These are phyloP conservation scores for Cephus rjabovi DNA, from an alignment of 2,888 invertebrate genomes.

Conservation along the genomic window DNA sequence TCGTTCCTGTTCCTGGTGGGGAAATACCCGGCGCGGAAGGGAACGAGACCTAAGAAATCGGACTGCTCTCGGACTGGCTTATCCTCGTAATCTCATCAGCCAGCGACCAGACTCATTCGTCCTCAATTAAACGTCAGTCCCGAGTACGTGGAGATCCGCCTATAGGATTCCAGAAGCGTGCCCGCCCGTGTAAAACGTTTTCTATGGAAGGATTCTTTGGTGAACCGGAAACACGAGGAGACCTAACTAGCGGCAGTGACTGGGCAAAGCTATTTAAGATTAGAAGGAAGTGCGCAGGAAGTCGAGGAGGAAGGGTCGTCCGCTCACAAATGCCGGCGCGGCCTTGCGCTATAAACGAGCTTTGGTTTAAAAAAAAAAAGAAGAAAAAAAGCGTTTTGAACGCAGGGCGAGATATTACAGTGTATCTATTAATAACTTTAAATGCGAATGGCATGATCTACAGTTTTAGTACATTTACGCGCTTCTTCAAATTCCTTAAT, in stretches of 20 bases:
- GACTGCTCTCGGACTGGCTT: background rate
- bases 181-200: background rate
- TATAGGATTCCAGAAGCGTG: background rate
- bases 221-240: slow-evolving; percentile 7
- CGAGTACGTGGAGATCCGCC: background rate
- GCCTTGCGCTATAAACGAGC: slow-evolving; percentile 47
- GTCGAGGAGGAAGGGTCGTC: slow-evolving; percentile 32
- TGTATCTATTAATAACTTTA: background rate
- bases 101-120: background rate
- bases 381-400: slow-evolving; percentile 13
- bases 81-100: background rate
- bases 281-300: slow-evolving; percentile 41
- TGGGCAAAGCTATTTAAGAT: slow-evolving; percentile 37
- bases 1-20: background rate
- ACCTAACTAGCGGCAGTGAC: slow-evolving; percentile 22
- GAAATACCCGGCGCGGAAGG: background rate
- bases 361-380: slow-evolving; percentile 25
- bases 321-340: slow-evolving; percentile 32
- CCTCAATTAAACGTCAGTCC: background rate
- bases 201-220: background rate
- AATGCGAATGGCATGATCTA: background rate
- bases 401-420: background rate
- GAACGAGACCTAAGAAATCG: background rate
- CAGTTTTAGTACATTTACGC: background rate
- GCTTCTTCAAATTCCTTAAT: background rate